Percentiles rank a stretch among this genome's conserved stretches.
Evolutionary conservation across 2,113 vertebrate genomes (phyloP).

Genomic region (Danionella cerebrum): DNA sequence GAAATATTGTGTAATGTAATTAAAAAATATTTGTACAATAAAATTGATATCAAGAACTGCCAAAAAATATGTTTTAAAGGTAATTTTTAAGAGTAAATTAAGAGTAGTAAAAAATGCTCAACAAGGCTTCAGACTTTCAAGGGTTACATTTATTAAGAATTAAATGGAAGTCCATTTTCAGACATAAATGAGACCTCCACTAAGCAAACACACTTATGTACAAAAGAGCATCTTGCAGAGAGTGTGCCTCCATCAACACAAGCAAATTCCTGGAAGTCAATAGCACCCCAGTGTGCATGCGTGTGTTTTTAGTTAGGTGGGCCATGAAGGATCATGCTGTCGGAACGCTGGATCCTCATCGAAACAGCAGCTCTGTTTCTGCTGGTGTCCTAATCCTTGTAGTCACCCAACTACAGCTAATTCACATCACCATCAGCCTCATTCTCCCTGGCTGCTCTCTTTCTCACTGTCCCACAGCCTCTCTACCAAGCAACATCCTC

Average conservation of each 20-base stretch:
- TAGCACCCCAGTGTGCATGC: constrained; percentile 13
- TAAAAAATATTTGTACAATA: no score
- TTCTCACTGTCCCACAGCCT: constrained; percentile 28
- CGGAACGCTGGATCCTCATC: constrained; percentile 57
- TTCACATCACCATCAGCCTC: constrained; percentile 35
- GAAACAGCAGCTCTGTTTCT: constrained; percentile 59
- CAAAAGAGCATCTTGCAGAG: neutral
- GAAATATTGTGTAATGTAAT: no score
- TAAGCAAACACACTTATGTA: neutral
- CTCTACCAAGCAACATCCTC: no score
- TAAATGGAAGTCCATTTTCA: no score
- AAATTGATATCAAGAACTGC: no score
- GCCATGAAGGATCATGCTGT: constrained; percentile 44
- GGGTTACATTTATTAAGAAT: no score
- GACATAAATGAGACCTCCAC: neutral
- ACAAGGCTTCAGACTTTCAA: no score
- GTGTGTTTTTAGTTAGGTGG: neutral
- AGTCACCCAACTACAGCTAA: constrained; percentile 55
- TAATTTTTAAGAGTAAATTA: no score
- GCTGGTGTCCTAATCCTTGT: constrained; percentile 48
- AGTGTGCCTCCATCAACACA: neutral
- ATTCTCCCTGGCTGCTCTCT: constrained; percentile 21
- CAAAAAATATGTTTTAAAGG: no score
- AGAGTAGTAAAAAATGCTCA: no score
- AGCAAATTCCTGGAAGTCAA: constrained; percentile 33